Percentiles rank a stretch among this genome's conserved stretches.
Evolutionary conservation across 2,797 vertebrate genomes (phyloP).

Genomic region (Iguana delicatissima): DNA sequence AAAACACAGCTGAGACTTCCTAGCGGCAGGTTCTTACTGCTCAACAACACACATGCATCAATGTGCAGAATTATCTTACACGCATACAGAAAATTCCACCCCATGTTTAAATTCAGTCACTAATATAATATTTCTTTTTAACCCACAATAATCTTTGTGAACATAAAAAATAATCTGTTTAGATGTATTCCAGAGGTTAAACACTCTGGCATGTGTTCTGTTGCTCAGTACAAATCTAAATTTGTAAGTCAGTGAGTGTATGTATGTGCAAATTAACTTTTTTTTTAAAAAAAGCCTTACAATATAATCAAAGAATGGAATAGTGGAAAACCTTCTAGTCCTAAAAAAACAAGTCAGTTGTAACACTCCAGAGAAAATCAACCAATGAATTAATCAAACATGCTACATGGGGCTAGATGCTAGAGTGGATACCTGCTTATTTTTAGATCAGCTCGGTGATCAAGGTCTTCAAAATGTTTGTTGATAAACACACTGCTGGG

Average conservation of each 20-base stretch:
- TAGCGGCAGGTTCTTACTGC: not conserved
- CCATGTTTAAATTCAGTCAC: not conserved
- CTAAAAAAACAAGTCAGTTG: not conserved
- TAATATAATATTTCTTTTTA: not conserved
- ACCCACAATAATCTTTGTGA: not conserved
- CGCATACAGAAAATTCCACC: not conserved
- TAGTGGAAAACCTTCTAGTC: slow-evolving; percentile 17
- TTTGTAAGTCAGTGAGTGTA: not conserved
- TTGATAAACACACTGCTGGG: not conserved
- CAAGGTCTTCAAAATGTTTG: not conserved
- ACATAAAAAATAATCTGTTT: accelerated
- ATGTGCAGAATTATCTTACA: no score
- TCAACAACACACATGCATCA: not conserved
- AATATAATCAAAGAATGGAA: slow-evolving; percentile 24
- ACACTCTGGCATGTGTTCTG: not conserved
- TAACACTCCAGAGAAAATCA: slow-evolving; percentile 33
- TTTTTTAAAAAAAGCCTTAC: not conserved
- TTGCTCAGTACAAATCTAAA: slow-evolving; percentile 44
- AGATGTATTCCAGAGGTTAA: slow-evolving; percentile 22
- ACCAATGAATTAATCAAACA: not conserved
- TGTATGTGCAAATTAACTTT: not conserved
- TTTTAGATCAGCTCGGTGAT: not conserved
- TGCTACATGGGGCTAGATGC: not conserved
- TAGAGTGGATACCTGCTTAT: not conserved
- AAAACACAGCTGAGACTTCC: not conserved